Percentiles rank a stretch among this genome's conserved stretches.
phyloP scores from a whole-genome alignment of 2,113 vertebrate species.

The Narcine bancroftii region DNA sequence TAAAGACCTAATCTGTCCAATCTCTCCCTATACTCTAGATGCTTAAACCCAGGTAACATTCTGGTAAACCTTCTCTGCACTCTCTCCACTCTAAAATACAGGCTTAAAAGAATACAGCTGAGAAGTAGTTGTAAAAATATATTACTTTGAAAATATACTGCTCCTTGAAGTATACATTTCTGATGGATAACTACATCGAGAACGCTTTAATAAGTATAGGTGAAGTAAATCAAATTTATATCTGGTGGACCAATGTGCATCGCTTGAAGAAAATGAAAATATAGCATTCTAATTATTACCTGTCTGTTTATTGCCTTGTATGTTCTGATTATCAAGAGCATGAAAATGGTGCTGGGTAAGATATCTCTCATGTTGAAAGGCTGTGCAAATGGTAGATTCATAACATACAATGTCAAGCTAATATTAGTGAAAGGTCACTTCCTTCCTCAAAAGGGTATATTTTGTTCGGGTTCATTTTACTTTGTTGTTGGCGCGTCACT shows the following conservation, averaged over 20 bases:
- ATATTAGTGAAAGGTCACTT: constrained; percentile 12
- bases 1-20: too few relatives aligned
- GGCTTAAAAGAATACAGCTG: not conserved
- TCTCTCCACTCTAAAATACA: too few relatives aligned
- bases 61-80: too few relatives aligned
- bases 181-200: not conserved
- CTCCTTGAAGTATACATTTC: not conserved
- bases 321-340: not conserved
- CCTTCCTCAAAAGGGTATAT: not conserved
- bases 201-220: constrained; percentile 1
- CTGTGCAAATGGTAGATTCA: constrained; percentile 18
- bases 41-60: too few relatives aligned
- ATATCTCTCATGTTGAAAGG: not conserved
- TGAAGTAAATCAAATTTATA: not conserved
- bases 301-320: not conserved
- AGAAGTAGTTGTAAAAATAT: not conserved
- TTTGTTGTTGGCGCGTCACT: too few relatives aligned
- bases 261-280: not conserved
- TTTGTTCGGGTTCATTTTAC: not conserved
- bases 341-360: not conserved
- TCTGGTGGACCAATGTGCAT: not conserved
- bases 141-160: not conserved
- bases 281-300: not conserved
- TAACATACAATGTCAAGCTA: not conserved
- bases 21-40: too few relatives aligned